Evolutionary conservation across 2,113 vertebrate species (phyloP).

Genomic region (Heteronetta atricapilla): DNA sequence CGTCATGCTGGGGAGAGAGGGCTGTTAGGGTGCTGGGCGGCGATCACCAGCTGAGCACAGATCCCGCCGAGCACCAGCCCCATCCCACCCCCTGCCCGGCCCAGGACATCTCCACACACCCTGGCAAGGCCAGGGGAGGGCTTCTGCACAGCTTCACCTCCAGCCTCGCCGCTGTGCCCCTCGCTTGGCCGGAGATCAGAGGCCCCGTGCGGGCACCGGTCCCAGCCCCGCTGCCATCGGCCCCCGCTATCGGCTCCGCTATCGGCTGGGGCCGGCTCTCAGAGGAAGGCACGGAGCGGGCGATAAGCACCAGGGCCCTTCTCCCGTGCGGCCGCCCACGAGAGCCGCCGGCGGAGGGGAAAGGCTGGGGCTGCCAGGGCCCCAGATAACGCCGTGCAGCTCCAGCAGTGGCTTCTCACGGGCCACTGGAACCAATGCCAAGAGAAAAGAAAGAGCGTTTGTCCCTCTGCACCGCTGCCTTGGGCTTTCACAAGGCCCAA

Average conservation of each 20-base stretch:
- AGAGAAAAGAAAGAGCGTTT: background rate
- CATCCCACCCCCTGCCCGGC: background rate
- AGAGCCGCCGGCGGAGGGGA: background rate
- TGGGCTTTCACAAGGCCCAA: background rate
- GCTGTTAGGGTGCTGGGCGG: accelerated
- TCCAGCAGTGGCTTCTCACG: background rate
- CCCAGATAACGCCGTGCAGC: background rate
- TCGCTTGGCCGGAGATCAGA: background rate
- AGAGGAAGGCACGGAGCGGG: background rate
- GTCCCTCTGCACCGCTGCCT: background rate
- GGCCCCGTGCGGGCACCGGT: accelerated
- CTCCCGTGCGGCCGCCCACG: background rate
- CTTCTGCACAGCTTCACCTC: background rate
- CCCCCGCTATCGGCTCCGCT: background rate
- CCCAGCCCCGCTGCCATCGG: background rate
- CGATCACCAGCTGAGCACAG: too few relatives aligned
- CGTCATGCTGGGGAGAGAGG: conserved; percentile 85
- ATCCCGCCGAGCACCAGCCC: background rate
- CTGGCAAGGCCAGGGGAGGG: background rate
- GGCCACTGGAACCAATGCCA: background rate
- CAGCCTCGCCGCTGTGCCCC: background rate
- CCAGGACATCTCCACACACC: background rate
- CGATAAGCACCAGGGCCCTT: background rate
- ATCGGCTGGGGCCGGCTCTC: background rate
- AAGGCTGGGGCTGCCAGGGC: too few relatives aligned